A percentile compares a stretch with the other conserved stretches of the same genome.
These are phyloP conservation scores for Falco columbarius DNA, from an alignment of 2,797 vertebrate species.

Conservation along the genomic window DNA sequence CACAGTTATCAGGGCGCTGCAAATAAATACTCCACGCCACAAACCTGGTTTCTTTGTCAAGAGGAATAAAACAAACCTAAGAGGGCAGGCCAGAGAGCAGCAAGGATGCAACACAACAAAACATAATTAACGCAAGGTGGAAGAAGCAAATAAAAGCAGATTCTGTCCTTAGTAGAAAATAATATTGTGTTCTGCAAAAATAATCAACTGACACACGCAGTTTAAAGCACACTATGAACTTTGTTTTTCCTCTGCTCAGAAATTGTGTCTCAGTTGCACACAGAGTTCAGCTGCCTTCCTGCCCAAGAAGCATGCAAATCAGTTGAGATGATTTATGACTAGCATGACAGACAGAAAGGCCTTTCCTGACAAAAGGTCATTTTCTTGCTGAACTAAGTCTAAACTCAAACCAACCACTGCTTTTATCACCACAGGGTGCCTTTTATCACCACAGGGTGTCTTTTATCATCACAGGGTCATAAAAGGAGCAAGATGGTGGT, in stretches of 20 bases:
- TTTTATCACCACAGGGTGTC: no score
- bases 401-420: not conserved
- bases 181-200: not conserved
- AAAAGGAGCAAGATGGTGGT: not conserved
- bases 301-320: not conserved
- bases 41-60: not conserved
- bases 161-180: not conserved
- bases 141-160: not conserved
- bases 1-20: not conserved
- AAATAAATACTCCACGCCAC: not conserved
- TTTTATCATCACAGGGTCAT: no score
- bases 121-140: not conserved
- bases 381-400: not conserved
- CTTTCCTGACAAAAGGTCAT: not conserved
- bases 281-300: not conserved
- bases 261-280: accelerated
- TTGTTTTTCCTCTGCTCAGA: not conserved
- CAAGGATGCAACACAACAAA: not conserved
- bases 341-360: not conserved
- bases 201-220: not conserved
- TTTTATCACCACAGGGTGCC: not conserved
- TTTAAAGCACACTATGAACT: not conserved
- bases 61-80: not conserved
- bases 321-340: not conserved
- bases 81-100: not conserved